Evolutionary conservation across 2,113 vertebrate genomes (phyloP).

Genomic region (Chionomys nivalis): DNA sequence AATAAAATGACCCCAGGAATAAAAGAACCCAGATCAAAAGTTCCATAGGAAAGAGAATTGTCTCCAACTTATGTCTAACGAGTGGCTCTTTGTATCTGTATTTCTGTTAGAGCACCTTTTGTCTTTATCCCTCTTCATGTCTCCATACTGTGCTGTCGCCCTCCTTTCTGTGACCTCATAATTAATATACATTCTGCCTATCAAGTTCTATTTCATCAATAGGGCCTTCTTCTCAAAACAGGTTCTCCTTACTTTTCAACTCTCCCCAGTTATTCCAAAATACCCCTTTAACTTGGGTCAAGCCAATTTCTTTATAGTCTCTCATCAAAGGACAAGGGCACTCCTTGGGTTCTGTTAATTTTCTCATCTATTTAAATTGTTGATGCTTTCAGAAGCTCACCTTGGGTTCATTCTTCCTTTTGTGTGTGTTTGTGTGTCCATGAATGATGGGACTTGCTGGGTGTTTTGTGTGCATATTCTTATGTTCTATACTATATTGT

Average conservation of each 20-base stretch:
- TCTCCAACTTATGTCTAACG: neutral
- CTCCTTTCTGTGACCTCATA: neutral
- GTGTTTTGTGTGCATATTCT: neutral
- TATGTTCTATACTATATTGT: neutral
- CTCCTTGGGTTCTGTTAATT: neutral
- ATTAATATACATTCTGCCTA: neutral
- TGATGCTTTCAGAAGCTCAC: neutral
- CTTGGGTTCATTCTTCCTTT: neutral
- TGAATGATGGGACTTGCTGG: neutral
- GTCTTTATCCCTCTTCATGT: neutral
- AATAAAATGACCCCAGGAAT: neutral
- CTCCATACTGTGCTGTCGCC: neutral
- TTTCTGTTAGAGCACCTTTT: conserved; percentile 13
- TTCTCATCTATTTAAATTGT: neutral
- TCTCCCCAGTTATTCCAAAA: neutral
- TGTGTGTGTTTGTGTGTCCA: neutral
- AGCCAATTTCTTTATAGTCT: neutral
- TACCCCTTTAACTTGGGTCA: neutral
- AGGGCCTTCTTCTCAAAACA: neutral
- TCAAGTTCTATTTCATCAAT: neutral
- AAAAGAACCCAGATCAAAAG: neutral
- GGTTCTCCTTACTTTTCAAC: neutral
- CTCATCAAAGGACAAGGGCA: neutral
- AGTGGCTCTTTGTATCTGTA: neutral
- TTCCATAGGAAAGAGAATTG: neutral